Conservation (phyloP, 2,888 invertebrate genomes). For the Clivina fossor region DNA sequence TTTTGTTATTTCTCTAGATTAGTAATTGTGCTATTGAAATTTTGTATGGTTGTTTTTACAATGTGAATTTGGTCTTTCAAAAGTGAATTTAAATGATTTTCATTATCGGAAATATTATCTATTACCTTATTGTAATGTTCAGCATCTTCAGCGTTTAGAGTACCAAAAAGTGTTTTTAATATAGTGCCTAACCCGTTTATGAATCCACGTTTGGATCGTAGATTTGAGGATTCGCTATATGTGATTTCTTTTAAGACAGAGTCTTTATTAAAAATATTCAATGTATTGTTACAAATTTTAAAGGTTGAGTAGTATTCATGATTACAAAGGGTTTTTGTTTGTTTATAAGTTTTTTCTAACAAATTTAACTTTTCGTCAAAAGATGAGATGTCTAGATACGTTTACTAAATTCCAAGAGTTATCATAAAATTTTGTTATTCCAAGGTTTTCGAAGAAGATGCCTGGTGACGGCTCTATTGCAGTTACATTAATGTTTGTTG, state of each 20-base stretch:
- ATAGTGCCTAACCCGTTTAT: constrained; percentile 35
- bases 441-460: constrained; percentile 31
- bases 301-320: constrained; percentile 6
- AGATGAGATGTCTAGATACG: constrained; percentile 25
- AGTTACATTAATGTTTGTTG: background rate
- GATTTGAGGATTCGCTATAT: background rate
- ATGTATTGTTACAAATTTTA: constrained; percentile 2
- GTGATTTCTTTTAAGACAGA: background rate
- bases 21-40: constrained; percentile 35
- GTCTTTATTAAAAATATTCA: constrained; percentile 3
- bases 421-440: constrained; percentile 24
- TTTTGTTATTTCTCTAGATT: constrained; percentile 24
- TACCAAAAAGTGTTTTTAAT: constrained; percentile 36
- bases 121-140: constrained; percentile 27
- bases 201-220: constrained; percentile 34
- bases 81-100: constrained; percentile 26
- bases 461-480: constrained; percentile 22
- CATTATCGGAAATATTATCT: constrained; percentile 26
- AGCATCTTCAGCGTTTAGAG: constrained; percentile 34
- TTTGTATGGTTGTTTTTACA: constrained; percentile 35
- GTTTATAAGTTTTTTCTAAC: background rate
- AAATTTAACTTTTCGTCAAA: constrained; percentile 11
- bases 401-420: constrained; percentile 30
- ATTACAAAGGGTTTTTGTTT: background rate
- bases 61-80: constrained; percentile 38